Percentiles rank a stretch among this genome's conserved stretches.
Evolutionary conservation across 2,888 invertebrate genomes (phyloP).

Genomic region (Pristionchus entomophagus): DNA sequence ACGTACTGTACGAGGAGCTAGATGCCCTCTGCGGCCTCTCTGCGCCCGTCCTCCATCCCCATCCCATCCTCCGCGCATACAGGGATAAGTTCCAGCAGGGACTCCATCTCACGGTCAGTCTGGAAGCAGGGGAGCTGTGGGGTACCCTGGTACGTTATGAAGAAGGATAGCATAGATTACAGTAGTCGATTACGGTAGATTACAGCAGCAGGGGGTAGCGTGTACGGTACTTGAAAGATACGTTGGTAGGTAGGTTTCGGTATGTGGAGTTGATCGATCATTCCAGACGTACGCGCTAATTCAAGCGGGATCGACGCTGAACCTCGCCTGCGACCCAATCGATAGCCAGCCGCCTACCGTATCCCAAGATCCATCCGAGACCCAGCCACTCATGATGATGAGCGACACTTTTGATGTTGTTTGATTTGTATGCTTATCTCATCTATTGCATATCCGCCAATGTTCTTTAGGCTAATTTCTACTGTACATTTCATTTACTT

Average conservation of each 20-base stretch:
- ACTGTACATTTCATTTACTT: too few species aligned
- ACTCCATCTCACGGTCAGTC: background rate
- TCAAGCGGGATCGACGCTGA: slow-evolving; percentile 6
- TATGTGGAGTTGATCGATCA: background rate
- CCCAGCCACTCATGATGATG: background rate
- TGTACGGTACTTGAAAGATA: background rate
- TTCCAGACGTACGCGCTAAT: slow-evolving; percentile 10
- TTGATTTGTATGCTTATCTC: too few species aligned
- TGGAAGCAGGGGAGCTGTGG: background rate
- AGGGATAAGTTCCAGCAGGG: background rate
- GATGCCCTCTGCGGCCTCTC: slow-evolving; percentile 29
- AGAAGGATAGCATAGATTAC: background rate
- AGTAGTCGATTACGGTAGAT: background rate
- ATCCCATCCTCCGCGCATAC: background rate
- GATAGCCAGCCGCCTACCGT: background rate
- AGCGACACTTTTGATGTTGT: background rate
- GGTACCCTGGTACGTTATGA: background rate
- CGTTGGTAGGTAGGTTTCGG: background rate
- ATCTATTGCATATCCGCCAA: too few species aligned
- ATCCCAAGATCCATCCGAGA: background rate
- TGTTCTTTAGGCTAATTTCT: too few species aligned
- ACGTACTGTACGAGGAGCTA: slow-evolving; percentile 10
- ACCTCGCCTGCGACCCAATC: background rate
- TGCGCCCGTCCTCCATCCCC: background rate
- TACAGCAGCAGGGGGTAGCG: background rate